Conservation (phyloP, 2,797 vertebrate genomes). For the Enteromius fasciolatus region DNA sequence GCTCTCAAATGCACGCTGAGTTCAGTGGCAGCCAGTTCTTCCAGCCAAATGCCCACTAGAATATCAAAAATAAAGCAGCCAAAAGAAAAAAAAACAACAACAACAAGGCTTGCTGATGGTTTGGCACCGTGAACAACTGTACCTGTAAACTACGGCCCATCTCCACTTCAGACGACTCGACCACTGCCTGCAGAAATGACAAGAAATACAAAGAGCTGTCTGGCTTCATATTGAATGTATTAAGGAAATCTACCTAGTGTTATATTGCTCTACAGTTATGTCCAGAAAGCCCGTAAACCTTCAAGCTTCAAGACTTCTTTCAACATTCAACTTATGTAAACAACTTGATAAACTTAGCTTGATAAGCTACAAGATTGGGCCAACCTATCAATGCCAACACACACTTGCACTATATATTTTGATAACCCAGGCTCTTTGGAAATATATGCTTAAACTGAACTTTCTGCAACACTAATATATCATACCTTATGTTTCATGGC, state of each 20-base stretch:
- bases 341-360: too few species aligned
- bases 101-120: constrained; percentile 12
- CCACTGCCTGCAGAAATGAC: not conserved
- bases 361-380: not conserved
- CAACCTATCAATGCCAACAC: too few species aligned
- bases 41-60: constrained; percentile 38
- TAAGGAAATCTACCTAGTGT: not conserved
- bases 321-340: not conserved
- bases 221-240: not conserved
- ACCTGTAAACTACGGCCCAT: not conserved
- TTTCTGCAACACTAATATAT: too few species aligned
- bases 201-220: too few species aligned
- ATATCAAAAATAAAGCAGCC: constrained; percentile 20
- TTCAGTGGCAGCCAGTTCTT: constrained; percentile 19
- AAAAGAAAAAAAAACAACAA: not conserved
- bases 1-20: constrained; percentile 25
- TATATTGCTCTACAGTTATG: not conserved
- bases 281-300: not conserved
- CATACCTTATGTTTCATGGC: too few species aligned
- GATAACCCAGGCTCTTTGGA: too few species aligned
- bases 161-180: not conserved
- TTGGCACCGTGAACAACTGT: not conserved
- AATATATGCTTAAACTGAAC: too few species aligned
- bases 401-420: too few species aligned
- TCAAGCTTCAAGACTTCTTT: not conserved